A percentile compares a stretch with the other conserved stretches of the same genome.
Conservation (phyloP, 2,888 invertebrate species). For the Acanthococcus lagerstroemiae region DNA sequence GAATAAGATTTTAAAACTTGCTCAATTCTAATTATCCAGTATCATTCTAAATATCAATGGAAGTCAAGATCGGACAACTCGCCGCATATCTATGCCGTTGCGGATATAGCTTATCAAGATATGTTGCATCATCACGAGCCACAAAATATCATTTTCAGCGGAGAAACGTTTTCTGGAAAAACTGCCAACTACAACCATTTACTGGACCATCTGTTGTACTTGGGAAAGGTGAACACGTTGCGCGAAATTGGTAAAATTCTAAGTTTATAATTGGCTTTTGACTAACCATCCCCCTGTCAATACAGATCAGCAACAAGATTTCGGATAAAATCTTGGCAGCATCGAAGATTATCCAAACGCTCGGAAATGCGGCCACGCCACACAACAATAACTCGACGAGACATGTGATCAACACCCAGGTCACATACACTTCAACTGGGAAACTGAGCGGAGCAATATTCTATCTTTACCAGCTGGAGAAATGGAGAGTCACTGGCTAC, state of each 20-base stretch:
- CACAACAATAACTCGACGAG: conserved; percentile 78
- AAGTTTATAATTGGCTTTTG: background rate
- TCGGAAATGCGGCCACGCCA: conserved; percentile 76
- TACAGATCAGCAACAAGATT: conserved; percentile 47
- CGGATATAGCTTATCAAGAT: conserved; percentile 82
- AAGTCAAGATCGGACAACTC: conserved; percentile 81
- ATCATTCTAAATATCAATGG: conserved; percentile 66
- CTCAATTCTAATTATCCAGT: conserved; percentile 51
- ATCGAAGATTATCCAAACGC: conserved; percentile 60
- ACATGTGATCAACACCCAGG: conserved; percentile 65
- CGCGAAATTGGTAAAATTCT: background rate
- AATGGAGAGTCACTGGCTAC: conserved; percentile 65
- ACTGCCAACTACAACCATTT: conserved; percentile 71
- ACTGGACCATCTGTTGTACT: conserved; percentile 66
- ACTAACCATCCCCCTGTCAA: background rate
- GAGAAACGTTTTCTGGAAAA: conserved; percentile 86
- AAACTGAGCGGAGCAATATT: conserved; percentile 83
- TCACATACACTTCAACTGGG: conserved; percentile 74
- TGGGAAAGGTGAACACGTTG: conserved; percentile 54
- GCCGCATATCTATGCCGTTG: conserved; percentile 81
- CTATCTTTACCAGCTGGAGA: conserved; percentile 76
- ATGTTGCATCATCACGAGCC: conserved; percentile 77
- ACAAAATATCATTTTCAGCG: conserved; percentile 77
- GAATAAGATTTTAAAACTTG: no score
- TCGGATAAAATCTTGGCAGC: conserved; percentile 57